Evolutionary conservation across 92 coral and sea anemone species (phyloP), one percentile per base, ranked within the genome.

Genomic region (Meandrina meandrites): DNA sequence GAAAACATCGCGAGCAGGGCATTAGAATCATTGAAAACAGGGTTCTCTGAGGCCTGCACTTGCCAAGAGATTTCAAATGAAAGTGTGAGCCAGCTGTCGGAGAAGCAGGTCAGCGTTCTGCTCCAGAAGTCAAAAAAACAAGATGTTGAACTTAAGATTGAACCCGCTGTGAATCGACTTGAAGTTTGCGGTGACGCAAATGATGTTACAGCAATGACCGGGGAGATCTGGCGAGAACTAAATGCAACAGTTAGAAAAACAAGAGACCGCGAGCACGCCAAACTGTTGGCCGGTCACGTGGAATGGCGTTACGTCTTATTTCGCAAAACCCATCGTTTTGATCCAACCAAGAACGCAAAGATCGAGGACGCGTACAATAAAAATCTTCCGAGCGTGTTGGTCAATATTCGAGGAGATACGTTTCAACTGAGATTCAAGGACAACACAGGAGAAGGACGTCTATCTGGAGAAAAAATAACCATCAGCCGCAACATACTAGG

Each of bases 341-440:
- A 79, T 57, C 86, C 90, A 81, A 87, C 54, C 24, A 32, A 78
- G 35, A 95, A 93, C 78, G 92, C 94, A 1, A 82, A 73, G 79
- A 80, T 95, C 77, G 98, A 95, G 86, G 86, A 87, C 66, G 98
- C 98, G 21, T 87, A 86, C 24, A 87, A 68, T 30, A 92, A 92
- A 11, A 40, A 90, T 8, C 53, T 68, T n/a, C 56, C 60, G 54
- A 69, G 47, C 10, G 84, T 93, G 54, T 70, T n/a, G 7, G 85
- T 95, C 8, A 40, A 79, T 60, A 32, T 90, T 17, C 80, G 75
- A 11, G 91, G 80, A 1, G 89, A 91, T 5, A 54, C n/a, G 50
- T 91, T 71, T 84, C 90, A 34, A 13, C 86, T 95, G 50, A 80
- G 87, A 72, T 70, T 95, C 27, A 53, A 76, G 0, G 58, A 16